Base-by-base conservation (phyloP, 2,888 invertebrate species). In the Conus canariensis region DNA sequence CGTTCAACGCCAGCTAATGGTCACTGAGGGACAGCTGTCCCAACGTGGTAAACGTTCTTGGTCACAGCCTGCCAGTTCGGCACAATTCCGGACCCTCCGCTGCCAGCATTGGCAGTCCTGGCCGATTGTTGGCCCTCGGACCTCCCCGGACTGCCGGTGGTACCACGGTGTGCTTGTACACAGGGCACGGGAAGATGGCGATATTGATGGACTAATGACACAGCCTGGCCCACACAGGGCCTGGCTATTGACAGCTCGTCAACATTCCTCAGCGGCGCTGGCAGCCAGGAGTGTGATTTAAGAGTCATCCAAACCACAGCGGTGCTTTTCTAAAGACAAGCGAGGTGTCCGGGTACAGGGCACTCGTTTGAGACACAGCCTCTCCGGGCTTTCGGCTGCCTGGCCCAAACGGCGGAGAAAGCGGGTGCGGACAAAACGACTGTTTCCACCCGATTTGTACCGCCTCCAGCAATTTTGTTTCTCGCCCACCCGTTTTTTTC, bases 391-490 rank as follows among this genome's bases (percentile, higher is more conserved):
- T 19, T 5, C 19, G 22, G 82, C 45, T 22, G 58, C 22, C 22
- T 22, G 56, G 82, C 58, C 56, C 82, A 83, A 56, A 83, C 82
- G 58, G 82, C 56, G 19, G 19, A 56, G 82, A 83, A 56, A 83
- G 22, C 7, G 58, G 56, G 30, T 10, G 58, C 56, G 22, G 58
- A 83, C 82, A 83, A 83, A 83, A 83, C 82, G 45, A 83, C 56
- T 83, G 82, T 83, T 83, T 83, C 58, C 82, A 58, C 82, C 82
- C 82, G 58, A 83, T 83, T 83, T 83, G 82, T 83, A 83, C 56
- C 82, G 82, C 82, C 82, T 19, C 82, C 56, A 7, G 56, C 82
- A 56, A 56, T 83, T 83, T 14, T 16, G 82, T 56, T 83, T 56
- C 82, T 83, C 7, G 56, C 58, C 82, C 56, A 83, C 82, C 82